Evolutionary conservation across 2,888 invertebrate genomes (phyloP).

Genomic region (Sycophila texana): DNA sequence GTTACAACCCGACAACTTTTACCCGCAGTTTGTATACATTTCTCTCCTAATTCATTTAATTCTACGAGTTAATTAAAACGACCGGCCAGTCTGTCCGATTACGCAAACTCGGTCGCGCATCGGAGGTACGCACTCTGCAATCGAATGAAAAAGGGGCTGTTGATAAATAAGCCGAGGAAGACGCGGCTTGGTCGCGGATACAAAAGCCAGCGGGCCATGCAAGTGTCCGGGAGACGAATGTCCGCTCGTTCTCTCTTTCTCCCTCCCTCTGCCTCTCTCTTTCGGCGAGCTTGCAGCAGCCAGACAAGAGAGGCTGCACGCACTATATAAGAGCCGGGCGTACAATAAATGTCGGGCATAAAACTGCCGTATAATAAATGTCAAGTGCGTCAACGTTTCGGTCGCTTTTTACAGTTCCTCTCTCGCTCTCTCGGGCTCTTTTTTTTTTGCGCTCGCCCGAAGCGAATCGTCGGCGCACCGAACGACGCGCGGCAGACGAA

Average conservation of each 20-base stretch:
- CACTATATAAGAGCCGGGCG: slow-evolving; percentile 57
- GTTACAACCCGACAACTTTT: no score
- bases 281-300: not conserved
- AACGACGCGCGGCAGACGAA: not conserved
- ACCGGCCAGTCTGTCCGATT: no score
- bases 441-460: slow-evolving; percentile 51
- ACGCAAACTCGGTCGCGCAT: no score
- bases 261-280: slow-evolving; percentile 7
- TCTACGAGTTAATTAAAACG: no score
- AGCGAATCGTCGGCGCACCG: slow-evolving; percentile 43
- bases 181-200: not conserved
- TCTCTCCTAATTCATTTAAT: no score
- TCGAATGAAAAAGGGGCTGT: no score
- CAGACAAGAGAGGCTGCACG: slow-evolving; percentile 47
- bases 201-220: slow-evolving; percentile 35
- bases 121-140: no score
- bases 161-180: not conserved
- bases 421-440: not conserved
- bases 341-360: slow-evolving; percentile 58
- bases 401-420: slow-evolving; percentile 48
- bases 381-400: slow-evolving; percentile 56
- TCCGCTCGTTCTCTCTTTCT: not conserved
- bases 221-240: slow-evolving; percentile 60
- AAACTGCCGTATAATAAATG: slow-evolving; percentile 58
- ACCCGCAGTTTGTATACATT: no score